These are phyloP conservation scores for Ibycter americanus DNA, from an alignment of 2,797 vertebrate species.

Conservation along the genomic window DNA sequence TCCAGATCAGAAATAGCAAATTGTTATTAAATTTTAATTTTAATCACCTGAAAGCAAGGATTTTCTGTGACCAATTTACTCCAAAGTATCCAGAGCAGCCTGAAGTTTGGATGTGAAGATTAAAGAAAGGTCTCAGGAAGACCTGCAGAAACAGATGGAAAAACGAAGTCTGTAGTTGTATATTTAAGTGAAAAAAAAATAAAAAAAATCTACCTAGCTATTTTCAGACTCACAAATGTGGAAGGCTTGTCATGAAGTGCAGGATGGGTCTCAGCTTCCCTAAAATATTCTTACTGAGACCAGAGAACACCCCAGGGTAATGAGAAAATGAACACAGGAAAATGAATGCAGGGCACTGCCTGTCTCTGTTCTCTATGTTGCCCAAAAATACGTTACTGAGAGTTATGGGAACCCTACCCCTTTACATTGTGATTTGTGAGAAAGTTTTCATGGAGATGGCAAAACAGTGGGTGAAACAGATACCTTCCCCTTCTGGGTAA, in stretches of 20 bases:
- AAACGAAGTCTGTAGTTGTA: not conserved
- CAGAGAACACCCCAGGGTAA: not conserved
- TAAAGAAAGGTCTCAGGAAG: not conserved
- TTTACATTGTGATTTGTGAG: not conserved
- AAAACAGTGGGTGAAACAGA: not conserved
- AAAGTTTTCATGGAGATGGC: not conserved
- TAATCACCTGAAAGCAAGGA: not conserved
- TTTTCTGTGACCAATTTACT: not conserved
- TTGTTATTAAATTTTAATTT: not conserved
- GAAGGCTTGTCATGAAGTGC: not conserved
- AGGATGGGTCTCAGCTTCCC: not conserved
- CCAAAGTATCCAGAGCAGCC: not conserved
- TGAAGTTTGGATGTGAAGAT: not conserved
- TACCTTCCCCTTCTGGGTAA: not conserved
- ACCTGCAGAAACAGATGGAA: not conserved
- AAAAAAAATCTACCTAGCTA: not conserved
- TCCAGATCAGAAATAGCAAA: not conserved
- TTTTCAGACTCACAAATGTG: not conserved
- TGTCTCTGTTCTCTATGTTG: not conserved
- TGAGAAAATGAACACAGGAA: not conserved
- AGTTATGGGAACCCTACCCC: not conserved
- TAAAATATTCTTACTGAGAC: not conserved
- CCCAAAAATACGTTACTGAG: fast-evolving
- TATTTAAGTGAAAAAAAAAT: not conserved
- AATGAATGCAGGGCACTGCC: not conserved